Conservation (phyloP, 2,113 vertebrate species). For the Ginglymostoma cirratum region DNA sequence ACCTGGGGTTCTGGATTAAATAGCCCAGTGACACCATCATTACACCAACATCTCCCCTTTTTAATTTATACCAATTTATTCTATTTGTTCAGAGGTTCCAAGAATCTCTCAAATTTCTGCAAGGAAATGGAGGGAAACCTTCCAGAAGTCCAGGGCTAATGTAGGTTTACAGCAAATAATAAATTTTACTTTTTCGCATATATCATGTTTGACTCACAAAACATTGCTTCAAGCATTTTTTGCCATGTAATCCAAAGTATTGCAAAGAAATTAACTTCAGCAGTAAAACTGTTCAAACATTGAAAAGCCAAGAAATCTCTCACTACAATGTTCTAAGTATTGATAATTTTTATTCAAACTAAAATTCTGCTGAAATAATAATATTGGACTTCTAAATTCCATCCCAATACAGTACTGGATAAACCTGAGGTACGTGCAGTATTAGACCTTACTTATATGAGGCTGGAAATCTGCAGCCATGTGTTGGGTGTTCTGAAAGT, state of each 20-base stretch:
- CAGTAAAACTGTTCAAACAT: not conserved
- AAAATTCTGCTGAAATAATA: not conserved
- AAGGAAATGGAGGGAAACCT: not conserved
- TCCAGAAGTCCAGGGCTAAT: not conserved
- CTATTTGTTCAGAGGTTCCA: not conserved
- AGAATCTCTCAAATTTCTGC: not conserved
- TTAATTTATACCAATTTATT: not conserved
- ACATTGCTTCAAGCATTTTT: too few species aligned
- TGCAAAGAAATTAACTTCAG: not conserved
- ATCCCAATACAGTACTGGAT: not conserved
- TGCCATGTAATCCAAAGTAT: not conserved
- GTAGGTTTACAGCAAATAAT: not conserved
- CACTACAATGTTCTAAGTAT: not conserved
- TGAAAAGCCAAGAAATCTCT: not conserved
- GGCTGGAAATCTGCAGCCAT: not conserved
- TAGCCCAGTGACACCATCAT: too few species aligned
- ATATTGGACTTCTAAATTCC: not conserved
- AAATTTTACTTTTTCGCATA: not conserved
- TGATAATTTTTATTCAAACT: not conserved
- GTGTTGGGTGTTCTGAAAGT: not conserved
- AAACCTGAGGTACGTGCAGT: not conserved
- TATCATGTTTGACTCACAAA: not conserved
- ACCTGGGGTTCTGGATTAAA: too few species aligned
- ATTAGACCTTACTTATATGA: not conserved
- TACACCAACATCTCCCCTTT: too few species aligned